phyloP scores from a whole-genome alignment of 2,113 vertebrate genomes.

The Chloropsis cyanopogon region DNA sequence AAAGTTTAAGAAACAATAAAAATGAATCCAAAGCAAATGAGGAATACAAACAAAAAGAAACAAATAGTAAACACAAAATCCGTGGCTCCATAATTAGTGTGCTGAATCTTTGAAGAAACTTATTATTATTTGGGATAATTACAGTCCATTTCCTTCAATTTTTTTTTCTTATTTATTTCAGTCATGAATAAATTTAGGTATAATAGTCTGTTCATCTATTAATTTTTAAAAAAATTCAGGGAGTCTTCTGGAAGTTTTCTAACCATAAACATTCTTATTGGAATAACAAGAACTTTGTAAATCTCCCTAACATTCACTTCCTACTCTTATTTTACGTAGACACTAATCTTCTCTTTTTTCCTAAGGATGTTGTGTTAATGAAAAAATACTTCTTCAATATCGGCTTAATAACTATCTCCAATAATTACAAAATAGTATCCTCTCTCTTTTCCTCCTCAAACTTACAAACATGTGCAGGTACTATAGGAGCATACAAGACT shows the following conservation, averaged over 20 bases:
- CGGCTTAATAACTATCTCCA: background rate
- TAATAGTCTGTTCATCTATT: background rate
- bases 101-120: background rate
- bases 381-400: background rate
- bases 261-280: background rate
- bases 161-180: background rate
- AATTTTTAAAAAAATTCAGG: background rate
- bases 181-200: background rate
- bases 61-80: background rate
- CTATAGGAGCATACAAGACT: background rate
- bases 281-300: background rate
- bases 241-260: background rate
- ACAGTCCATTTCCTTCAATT: background rate
- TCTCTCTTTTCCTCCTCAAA: background rate
- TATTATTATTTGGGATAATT: background rate
- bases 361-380: background rate
- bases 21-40: background rate
- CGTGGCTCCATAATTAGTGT: background rate
- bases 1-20: background rate
- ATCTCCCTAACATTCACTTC: background rate
- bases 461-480: background rate
- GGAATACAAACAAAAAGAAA: background rate
- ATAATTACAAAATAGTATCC: background rate
- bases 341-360: background rate
- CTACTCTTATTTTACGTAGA: background rate